A percentile compares a stretch with the other conserved stretches of the same genome.
phyloP scores from a whole-genome alignment of 2,888 invertebrate genomes.

The Nomada hirtipes region DNA sequence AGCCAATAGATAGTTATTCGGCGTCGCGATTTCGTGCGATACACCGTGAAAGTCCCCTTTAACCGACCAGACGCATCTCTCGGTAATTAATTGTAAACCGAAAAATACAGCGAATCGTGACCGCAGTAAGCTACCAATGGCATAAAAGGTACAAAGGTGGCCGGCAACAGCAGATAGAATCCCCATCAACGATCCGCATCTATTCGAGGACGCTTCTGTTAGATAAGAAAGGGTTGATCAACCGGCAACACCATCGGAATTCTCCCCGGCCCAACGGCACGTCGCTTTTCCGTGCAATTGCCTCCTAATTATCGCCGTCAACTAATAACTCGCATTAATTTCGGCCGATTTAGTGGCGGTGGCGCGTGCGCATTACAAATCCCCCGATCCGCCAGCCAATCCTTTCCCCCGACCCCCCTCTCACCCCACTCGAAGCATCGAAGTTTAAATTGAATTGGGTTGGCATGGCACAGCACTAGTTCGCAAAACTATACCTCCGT shows the following conservation, averaged over 20 bases:
- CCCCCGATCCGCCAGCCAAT: slow-evolving; percentile 47
- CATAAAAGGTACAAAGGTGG: too few species aligned
- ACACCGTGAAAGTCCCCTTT: too few species aligned
- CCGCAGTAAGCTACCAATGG: too few species aligned
- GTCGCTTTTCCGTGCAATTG: slow-evolving; percentile 83
- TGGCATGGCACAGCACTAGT: slow-evolving; percentile 79
- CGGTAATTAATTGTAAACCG: too few species aligned
- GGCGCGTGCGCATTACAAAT: slow-evolving; percentile 74
- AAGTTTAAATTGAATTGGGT: slow-evolving; percentile 84
- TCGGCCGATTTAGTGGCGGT: slow-evolving; percentile 81
- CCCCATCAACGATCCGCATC: neutral
- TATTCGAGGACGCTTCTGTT: neutral
- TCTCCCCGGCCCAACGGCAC: slow-evolving; percentile 55
- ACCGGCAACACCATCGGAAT: slow-evolving; percentile 57
- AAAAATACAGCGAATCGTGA: too few species aligned
- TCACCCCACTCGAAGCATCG: slow-evolving; percentile 55
- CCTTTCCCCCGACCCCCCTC: slow-evolving; percentile 46
- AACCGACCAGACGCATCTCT: too few species aligned
- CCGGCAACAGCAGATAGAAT: neutral
- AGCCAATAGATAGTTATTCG: too few species aligned
- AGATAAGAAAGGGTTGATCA: slow-evolving; percentile 60
- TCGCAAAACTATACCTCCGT: slow-evolving; percentile 78
- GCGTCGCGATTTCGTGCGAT: too few species aligned
- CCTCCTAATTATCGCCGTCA: slow-evolving; percentile 82
- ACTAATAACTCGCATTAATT: slow-evolving; percentile 84